Evolutionary conservation across 2,888 invertebrate species (phyloP), one percentile per base, ranked within the genome.

Genomic region (Myopa tessellatipennis): DNA sequence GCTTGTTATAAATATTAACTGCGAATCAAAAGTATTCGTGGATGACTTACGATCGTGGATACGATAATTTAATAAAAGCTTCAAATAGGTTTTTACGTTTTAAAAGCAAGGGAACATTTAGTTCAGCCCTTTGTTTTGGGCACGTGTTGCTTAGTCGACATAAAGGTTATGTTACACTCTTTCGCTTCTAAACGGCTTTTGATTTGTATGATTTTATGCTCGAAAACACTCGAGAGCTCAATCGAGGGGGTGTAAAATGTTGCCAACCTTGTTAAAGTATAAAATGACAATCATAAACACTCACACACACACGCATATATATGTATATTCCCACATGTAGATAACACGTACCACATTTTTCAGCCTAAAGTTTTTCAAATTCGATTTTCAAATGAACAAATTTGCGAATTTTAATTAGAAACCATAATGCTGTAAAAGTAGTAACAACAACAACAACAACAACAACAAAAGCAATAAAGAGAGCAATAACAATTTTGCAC

Each of bases 331-430:
- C 18, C 70, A 50, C 45, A 69, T 45, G 38, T 18, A 45, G 26
- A 68, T 26, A 26, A 26, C 26, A 26, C 26, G 26, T 26, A 26
- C 26, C 26, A 26, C 26, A 26, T 14, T 68, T 68, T 68, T 38
- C 68, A 3, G 68, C 68, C 58, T 36, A 58, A n/a, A 38, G 63
- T 34, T 55, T 71, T 52, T 36, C 52, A 50, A 74, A 65, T 74
- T 74, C 74, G 63, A 74, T 65, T 74, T 74, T 34, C 74, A 74
- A 74, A 50, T 65, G 65, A 74, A 74, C 63, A 50, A 74, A 74
- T 65, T 74, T 50, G 65, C 18, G 63, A 65, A 73, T 74, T 74
- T 50, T 74, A 74, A 74, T 74, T 73, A 73, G 61, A 73, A 73
- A 45, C 45, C 61, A 73, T 73, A 63, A 45, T n/a, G 38, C 45